Evolutionary conservation across 2,797 vertebrate species (phyloP), one percentile per base, ranked within the genome.

Genomic region (Hafferia zeledoni): DNA sequence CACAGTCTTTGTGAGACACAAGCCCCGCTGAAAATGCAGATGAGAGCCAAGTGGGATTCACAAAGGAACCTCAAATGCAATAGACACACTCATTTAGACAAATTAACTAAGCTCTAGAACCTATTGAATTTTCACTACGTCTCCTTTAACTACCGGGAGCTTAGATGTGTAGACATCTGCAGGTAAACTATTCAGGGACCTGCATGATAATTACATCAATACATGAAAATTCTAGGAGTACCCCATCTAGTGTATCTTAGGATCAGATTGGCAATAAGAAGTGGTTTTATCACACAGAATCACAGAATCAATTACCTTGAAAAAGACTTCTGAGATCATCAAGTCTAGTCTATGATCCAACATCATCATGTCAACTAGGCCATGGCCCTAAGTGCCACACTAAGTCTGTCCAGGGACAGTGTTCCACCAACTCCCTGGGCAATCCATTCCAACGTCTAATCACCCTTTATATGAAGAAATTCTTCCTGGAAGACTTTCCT

Each of bases 281-380:
- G 6, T 23, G 13, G 1, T 17, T 65, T 81, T 78, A 72, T 37
- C 13, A 56, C 43, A 49, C 27, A 56, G 9, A 49, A 56, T 24
- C 16, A 37, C 41, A 50, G 16, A 44, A 63, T n/a, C 6, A 49
- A 17, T 83, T n/a, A 25, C 23, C 5, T 11, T 69, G 64, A 27
- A 76, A 56, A 31, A 69, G 9, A 20, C 4, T 9, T 17, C 56
- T 63, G 63, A 37, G 31, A 30, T 15, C 8, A 17, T 9, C 6
- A 6, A 44, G 25, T 49, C 13, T 15, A 6, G 8, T 23, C 31
- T 17, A 3, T 9, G 9, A 37, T 0, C 18, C 11, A 20, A 49
- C 17, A 41, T 6, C 11, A 53, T 13, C 13, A 33, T 18, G 41
- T 55, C 8, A 35, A 11, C 9, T 18, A 28, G 47, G 35, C 17